These are phyloP conservation scores for Drosophila koepferae DNA, from an alignment of 2,888 invertebrate species.

Conservation along the genomic window DNA sequence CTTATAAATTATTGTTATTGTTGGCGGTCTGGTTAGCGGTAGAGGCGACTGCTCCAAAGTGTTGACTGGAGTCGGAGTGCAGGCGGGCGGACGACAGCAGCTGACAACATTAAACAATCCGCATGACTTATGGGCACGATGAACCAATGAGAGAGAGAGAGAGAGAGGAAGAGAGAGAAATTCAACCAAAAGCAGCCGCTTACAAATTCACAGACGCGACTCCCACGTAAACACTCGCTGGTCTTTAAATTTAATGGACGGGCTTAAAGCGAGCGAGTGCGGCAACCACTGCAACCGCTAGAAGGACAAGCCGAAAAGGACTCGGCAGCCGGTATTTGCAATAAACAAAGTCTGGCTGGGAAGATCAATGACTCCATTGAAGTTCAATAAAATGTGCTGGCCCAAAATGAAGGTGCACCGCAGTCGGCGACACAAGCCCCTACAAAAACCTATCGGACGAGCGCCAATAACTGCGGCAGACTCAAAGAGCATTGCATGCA, in stretches of 20 bases:
- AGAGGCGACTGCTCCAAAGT: slow-evolving; percentile 23
- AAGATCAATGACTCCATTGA: slow-evolving; percentile 75
- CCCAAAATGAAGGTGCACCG: slow-evolving; percentile 53
- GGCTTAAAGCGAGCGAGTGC: slow-evolving; percentile 33
- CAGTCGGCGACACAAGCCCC: slow-evolving; percentile 37
- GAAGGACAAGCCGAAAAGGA: background rate
- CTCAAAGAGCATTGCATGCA: slow-evolving; percentile 79
- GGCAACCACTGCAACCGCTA: slow-evolving; percentile 4
- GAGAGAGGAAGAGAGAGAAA: slow-evolving; percentile 1
- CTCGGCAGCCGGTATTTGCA: slow-evolving; percentile 32
- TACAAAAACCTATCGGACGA: slow-evolving; percentile 45
- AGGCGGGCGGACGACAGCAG: slow-evolving; percentile 44
- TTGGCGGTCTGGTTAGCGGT: slow-evolving; percentile 53
- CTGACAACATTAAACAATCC: slow-evolving; percentile 76
- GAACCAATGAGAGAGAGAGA: slow-evolving; percentile 42
- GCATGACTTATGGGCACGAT: slow-evolving; percentile 67
- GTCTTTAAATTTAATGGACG: slow-evolving; percentile 49
- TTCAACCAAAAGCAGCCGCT: slow-evolving; percentile 14
- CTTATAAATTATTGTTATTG: slow-evolving; percentile 79
- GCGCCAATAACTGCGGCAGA: slow-evolving; percentile 75
- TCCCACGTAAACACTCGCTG: slow-evolving; percentile 25
- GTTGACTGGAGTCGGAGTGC: background rate
- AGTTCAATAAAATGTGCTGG: slow-evolving; percentile 71
- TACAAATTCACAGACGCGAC: slow-evolving; percentile 30
- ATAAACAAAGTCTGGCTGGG: slow-evolving; percentile 68